Conservation (phyloP, 2,113 vertebrate genomes). For the Peromyscus polionotus region DNA sequence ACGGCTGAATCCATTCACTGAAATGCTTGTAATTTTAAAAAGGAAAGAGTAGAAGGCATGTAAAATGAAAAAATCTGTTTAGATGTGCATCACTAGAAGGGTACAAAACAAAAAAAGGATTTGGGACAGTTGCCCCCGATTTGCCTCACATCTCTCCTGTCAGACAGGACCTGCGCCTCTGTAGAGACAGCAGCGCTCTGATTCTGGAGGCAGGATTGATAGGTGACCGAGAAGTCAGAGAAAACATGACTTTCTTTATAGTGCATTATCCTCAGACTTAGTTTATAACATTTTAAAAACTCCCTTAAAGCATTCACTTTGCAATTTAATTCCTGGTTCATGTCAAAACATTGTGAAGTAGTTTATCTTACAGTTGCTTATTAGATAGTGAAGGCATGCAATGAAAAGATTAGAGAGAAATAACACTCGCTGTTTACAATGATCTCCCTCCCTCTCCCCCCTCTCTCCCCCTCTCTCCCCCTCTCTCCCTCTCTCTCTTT, state of each 20-base stretch:
- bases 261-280: not conserved
- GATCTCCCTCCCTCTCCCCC: not conserved
- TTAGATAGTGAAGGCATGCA: conserved; percentile 4
- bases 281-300: conserved; percentile 12
- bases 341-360: conserved; percentile 35
- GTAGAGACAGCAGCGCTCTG: not conserved
- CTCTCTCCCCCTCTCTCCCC: not conserved
- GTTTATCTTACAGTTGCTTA: conserved; percentile 12
- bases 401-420: not conserved
- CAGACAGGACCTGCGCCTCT: not conserved
- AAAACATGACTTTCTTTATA: not conserved
- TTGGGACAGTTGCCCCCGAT: not conserved
- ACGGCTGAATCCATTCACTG: not conserved
- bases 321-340: conserved; percentile 41
- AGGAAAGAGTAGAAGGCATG: not conserved
- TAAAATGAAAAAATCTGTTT: not conserved
- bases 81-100: not conserved
- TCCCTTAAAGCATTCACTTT: conserved; percentile 15
- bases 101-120: conserved; percentile 7
- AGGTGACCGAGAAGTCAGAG: not conserved
- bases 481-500: not conserved
- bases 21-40: not conserved
- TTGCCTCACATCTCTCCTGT: not conserved
- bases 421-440: not conserved
- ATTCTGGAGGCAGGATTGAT: not conserved